These are phyloP conservation scores for Acanthosepion esculentum DNA, from an alignment of 2,888 invertebrate species.

Conservation along the genomic window DNA sequence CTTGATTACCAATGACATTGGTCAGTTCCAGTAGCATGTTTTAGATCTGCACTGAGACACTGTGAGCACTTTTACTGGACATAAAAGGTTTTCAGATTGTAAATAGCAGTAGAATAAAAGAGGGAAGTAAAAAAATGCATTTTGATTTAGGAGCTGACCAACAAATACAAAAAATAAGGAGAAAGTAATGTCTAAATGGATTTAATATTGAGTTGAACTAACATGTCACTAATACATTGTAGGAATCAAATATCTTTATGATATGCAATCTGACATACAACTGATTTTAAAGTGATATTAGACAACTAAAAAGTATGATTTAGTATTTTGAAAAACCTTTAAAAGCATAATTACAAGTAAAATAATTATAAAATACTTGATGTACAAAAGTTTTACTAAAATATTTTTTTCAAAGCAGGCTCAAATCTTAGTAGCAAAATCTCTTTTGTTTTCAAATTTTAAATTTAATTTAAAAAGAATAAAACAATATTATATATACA, in stretches of 20 bases:
- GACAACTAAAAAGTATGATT: neutral
- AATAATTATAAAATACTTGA: neutral
- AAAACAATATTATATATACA: neutral
- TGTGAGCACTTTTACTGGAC: too few species aligned
- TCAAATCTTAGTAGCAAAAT: too few species aligned
- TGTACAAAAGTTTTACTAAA: neutral
- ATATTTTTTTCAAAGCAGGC: too few species aligned
- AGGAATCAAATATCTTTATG: neutral
- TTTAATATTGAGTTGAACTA: neutral
- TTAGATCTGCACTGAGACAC: too few species aligned
- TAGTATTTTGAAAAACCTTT: neutral
- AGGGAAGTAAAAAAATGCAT: too few species aligned
- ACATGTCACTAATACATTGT: neutral
- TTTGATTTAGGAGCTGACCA: too few species aligned
- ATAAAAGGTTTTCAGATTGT: too few species aligned
- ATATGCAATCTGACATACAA: neutral
- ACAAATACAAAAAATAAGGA: too few species aligned
- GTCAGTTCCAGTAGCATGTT: neutral
- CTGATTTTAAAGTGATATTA: neutral
- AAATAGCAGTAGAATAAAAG: too few species aligned
- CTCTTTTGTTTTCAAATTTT: too few species aligned
- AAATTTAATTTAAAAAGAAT: too few species aligned
- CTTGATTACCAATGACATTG: neutral
- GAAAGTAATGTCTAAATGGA: too few species aligned
- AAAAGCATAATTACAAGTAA: neutral